Conservation (phyloP, 2,113 vertebrate genomes). For the Percopsis transmontana region DNA sequence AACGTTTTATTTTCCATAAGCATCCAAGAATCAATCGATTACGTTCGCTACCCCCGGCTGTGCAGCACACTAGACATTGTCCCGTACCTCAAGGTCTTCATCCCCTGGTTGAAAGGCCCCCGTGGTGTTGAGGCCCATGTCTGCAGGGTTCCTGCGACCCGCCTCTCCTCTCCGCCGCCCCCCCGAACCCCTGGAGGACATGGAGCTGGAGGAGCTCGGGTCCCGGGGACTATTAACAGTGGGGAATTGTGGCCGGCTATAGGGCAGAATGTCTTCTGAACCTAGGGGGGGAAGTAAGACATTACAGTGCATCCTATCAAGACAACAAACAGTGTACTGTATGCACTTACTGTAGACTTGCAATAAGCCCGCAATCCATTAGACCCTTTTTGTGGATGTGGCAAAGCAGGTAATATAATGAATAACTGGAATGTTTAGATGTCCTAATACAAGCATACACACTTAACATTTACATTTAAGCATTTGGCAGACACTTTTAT, state of each 20-base stretch:
- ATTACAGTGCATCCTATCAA: neutral
- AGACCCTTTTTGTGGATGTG: too few relatives aligned
- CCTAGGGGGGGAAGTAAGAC: conserved; percentile 30
- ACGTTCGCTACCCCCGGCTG: neutral
- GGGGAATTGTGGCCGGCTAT: conserved; percentile 96
- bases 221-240: conserved; percentile 92
- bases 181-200: conserved; percentile 97
- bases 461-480: too few relatives aligned
- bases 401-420: too few relatives aligned
- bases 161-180: conserved; percentile 88
- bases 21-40: neutral
- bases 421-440: too few relatives aligned
- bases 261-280: conserved; percentile 94
- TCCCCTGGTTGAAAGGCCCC: conserved; percentile 90
- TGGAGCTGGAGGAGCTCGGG: conserved; percentile 96
- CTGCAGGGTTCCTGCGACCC: conserved; percentile 85
- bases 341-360: neutral
- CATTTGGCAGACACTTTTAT: too few relatives aligned
- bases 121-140: conserved; percentile 87
- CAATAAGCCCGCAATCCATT: neutral
- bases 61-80: neutral
- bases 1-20: neutral
- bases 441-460: too few relatives aligned
- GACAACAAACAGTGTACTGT: neutral
- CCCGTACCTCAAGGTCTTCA: conserved; percentile 90